These are phyloP conservation scores for Phyllopteryx taeniolatus DNA, from an alignment of 2,113 vertebrate species.

Conservation along the genomic window DNA sequence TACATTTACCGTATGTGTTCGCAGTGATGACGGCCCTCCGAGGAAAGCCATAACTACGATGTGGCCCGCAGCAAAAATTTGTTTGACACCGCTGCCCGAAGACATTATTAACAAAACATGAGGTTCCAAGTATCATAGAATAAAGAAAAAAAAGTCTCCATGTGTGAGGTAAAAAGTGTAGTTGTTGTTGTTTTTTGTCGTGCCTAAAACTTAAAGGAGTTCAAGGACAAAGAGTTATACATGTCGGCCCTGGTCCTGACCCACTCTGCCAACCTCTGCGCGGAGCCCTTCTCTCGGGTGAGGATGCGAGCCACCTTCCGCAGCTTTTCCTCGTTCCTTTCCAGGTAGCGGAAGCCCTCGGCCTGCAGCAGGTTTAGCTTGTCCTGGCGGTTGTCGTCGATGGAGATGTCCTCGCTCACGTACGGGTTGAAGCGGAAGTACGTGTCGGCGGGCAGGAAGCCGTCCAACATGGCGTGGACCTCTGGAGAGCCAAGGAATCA, in stretches of 20 bases:
- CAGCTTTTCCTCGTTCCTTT: conserved; percentile 90
- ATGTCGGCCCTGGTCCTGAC: conserved; percentile 80
- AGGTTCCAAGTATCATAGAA: not conserved
- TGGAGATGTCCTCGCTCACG: conserved; percentile 85
- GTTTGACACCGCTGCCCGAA: no score
- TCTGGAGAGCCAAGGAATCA: conserved; percentile 78
- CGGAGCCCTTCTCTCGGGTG: conserved; percentile 80
- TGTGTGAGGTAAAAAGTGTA: conserved; percentile 18
- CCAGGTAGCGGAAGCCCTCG: conserved; percentile 84
- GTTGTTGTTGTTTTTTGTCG: not conserved
- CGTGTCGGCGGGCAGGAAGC: conserved; percentile 83
- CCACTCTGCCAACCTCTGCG: conserved; percentile 85
- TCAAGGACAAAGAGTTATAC: conserved; percentile 78
- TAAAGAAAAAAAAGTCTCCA: not conserved
- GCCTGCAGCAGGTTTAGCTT: conserved; percentile 84
- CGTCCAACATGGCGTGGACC: conserved; percentile 91
- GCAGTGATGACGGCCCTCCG: no score
- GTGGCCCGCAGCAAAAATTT: no score
- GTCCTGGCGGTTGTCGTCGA: conserved; percentile 92
- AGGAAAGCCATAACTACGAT: no score
- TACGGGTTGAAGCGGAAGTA: conserved; percentile 97
- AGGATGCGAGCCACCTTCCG: conserved; percentile 81
- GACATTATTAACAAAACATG: not conserved
- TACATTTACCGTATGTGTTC: no score
- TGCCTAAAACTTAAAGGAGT: conserved; percentile 62